Base-by-base conservation (phyloP, 2,888 invertebrate species). In the Cetonia aurata region DNA sequence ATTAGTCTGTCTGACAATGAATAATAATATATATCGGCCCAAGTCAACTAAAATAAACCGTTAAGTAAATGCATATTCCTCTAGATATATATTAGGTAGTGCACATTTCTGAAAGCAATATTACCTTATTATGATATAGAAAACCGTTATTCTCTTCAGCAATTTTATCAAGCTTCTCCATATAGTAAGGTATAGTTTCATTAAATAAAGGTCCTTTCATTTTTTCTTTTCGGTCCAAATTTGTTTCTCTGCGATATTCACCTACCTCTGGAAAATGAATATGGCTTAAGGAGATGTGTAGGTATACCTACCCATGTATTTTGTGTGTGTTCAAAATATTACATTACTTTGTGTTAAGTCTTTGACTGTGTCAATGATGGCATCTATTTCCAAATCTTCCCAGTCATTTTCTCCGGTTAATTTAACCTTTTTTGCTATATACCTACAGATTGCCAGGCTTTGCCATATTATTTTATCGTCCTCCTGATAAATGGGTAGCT, bases 331-430 rank as follows among this genome's bases (percentile, higher is more conserved):
- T 60, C 8, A 60, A 25, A 46, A 60, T 17, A 0, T 10, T 48
- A 4, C 1, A 88, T 86, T 79, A 91, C 91, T 89, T 0, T 75
- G 60, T 33, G 90, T 86, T 56, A 91, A 82, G 76, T 92, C 91
- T 69, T 86, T 87, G 33, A 90, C 76, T 33, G 88, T 89, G 72
- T 91, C 90, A 0, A 89, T 86, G 48, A 86, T 85, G 71, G 88
- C 85, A 80, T 91, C 91, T 73, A 91, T 90, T 80, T 89, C 86
- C 66, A 90, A 82, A 76, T 86, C 85, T 77, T 91, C 89, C 82
- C 88, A 89, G 13, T 87, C 85, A 67, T 86, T 82, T 19, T 83
- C 85, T n/a, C 91, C 91, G 17, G 82, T 83, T 9, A 91, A 81
- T 6, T 87, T 88, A 74, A 86, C 87, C 79, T 89, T 86, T 79